These are phyloP conservation scores for Blomia tropicalis DNA, from an alignment of 2,888 invertebrate species.

Conservation along the genomic window DNA sequence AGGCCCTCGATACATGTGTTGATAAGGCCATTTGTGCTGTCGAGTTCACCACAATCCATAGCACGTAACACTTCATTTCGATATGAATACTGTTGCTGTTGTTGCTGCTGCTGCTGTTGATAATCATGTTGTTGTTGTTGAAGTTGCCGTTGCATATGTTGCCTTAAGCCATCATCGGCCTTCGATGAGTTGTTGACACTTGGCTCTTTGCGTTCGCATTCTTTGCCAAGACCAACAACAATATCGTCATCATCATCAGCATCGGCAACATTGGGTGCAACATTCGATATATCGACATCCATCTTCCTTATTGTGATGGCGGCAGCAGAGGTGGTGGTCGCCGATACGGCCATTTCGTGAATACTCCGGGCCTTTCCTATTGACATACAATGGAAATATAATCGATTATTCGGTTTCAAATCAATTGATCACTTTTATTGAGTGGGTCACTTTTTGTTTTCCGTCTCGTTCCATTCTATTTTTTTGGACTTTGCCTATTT, in stretches of 20 bases:
- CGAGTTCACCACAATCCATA: too few species aligned
- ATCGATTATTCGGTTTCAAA: neutral
- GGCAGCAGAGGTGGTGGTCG: too few species aligned
- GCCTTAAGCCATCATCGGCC: neutral
- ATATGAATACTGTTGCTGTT: neutral
- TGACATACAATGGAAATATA: neutral
- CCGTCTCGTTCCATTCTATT: too few species aligned
- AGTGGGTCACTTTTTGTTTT: constrained; percentile 6
- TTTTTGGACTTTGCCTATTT: too few species aligned
- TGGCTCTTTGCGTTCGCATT: neutral
- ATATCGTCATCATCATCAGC: neutral
- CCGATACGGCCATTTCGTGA: too few species aligned
- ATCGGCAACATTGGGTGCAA: too few species aligned
- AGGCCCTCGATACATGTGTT: too few species aligned
- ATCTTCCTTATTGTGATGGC: too few species aligned
- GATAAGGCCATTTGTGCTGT: too few species aligned
- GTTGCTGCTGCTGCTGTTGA: neutral
- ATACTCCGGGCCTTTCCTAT: too few species aligned
- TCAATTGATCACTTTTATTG: neutral
- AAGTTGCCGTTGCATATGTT: neutral
- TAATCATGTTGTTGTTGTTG: neutral
- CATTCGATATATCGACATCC: too few species aligned
- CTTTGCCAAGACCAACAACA: neutral
- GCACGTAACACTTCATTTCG: too few species aligned
- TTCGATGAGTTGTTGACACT: neutral